Evolutionary conservation across 1,140 invertebrate species (phyloP).

Genomic region (Papilio aristodemus): DNA sequence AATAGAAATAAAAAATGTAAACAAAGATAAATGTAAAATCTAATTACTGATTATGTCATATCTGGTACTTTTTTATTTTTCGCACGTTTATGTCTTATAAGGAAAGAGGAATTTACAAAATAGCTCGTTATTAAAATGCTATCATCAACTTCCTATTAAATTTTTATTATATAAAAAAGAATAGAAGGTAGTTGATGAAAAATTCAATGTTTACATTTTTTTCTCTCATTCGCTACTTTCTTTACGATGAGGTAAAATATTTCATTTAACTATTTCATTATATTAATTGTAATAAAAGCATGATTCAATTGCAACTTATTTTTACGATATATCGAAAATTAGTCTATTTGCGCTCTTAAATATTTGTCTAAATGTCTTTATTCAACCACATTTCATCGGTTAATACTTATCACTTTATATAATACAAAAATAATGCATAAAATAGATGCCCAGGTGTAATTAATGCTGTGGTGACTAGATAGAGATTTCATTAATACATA

Average conservation of each 20-base stretch:
- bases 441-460: slow-evolving; percentile 40
- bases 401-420: slow-evolving; percentile 32
- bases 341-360: slow-evolving; percentile 30
- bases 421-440: slow-evolving; percentile 37
- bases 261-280: background rate
- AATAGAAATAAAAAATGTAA: background rate
- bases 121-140: too few relatives aligned
- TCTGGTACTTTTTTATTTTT: too few relatives aligned
- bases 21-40: too few relatives aligned
- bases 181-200: too few relatives aligned
- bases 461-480: slow-evolving; percentile 75
- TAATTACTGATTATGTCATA: too few relatives aligned
- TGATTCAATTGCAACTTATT: background rate
- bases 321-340: slow-evolving; percentile 8
- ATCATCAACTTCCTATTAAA: too few relatives aligned
- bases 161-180: too few relatives aligned
- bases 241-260: background rate
- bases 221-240: too few relatives aligned
- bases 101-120: too few relatives aligned
- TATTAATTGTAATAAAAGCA: slow-evolving; percentile 20
- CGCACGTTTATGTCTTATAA: too few relatives aligned
- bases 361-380: slow-evolving; percentile 36
- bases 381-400: slow-evolving; percentile 30
- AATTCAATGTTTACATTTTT: too few relatives aligned
- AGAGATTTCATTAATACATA: slow-evolving; percentile 40